A percentile compares a stretch with the other conserved stretches of the same genome.
phyloP scores from a whole-genome alignment of 2,113 vertebrate genomes.

The Dicerorhinus sumatrensis region DNA sequence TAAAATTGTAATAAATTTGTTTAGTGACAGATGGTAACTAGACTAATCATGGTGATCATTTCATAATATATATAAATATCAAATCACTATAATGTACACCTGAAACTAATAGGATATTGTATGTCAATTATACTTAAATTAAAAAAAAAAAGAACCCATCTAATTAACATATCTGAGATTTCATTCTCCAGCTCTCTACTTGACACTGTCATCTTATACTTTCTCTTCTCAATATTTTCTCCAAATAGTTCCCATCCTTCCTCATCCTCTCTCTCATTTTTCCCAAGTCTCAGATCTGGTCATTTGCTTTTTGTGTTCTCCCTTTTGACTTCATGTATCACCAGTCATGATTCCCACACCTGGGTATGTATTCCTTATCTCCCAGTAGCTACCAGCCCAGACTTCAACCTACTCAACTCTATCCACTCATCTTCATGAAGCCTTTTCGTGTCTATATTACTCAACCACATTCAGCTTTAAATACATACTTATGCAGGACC shows the following conservation, averaged over 20 bases:
- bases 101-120: no score
- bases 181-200: background rate
- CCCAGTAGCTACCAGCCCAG: background rate
- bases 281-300: background rate
- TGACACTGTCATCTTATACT: background rate
- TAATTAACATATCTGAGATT: background rate
- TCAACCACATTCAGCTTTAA: background rate
- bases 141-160: background rate
- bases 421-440: background rate
- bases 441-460: background rate
- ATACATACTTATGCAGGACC: background rate
- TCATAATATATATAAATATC: no score
- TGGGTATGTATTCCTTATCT: background rate
- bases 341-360: background rate
- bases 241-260: background rate
- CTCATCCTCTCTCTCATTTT: background rate
- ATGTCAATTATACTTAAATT: no score
- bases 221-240: background rate
- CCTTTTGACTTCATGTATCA: background rate
- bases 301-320: background rate
- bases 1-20: no score
- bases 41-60: no score
- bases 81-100: no score
- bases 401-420: background rate
- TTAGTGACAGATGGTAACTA: no score